A percentile compares a stretch with the other conserved stretches of the same genome.
Conservation (phyloP, 1,140 invertebrate species). For the Neotoxoptera formosana region DNA sequence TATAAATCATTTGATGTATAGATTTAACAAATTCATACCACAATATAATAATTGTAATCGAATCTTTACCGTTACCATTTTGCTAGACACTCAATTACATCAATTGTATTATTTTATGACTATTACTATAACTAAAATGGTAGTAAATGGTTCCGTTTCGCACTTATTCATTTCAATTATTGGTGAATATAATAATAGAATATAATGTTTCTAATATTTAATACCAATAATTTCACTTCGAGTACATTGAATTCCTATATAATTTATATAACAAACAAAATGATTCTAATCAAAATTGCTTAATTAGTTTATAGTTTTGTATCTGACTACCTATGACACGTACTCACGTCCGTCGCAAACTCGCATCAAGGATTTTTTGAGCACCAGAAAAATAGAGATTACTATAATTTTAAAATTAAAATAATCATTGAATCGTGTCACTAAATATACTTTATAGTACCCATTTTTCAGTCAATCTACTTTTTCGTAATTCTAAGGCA, state of each 20-base stretch:
- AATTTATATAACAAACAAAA: not conserved
- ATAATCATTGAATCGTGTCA: not conserved
- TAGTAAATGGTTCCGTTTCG: not conserved
- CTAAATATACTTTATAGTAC: not conserved
- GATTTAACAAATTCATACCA: not conserved
- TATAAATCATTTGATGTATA: not conserved
- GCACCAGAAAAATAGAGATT: not conserved
- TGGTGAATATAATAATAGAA: not conserved
- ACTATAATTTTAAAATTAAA: not conserved
- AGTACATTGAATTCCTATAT: not conserved
- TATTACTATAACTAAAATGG: not conserved
- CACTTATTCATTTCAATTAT: not conserved
- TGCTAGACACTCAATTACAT: not conserved
- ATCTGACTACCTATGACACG: not conserved
- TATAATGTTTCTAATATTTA: not conserved
- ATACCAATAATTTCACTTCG: not conserved
- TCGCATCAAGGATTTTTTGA: not conserved
- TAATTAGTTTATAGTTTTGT: not conserved
- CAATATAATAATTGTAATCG: not conserved
- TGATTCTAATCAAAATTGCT: not conserved
- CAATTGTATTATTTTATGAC: constrained; percentile 12
- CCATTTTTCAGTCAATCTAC: not conserved
- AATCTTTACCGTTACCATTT: not conserved
- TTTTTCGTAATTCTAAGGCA: not conserved
- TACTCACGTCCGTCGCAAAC: not conserved